A percentile compares a stretch with the other conserved stretches of the same genome.
Evolutionary conservation across 2,113 vertebrate genomes (phyloP).

Genomic region (Todiramphus saurophagus): DNA sequence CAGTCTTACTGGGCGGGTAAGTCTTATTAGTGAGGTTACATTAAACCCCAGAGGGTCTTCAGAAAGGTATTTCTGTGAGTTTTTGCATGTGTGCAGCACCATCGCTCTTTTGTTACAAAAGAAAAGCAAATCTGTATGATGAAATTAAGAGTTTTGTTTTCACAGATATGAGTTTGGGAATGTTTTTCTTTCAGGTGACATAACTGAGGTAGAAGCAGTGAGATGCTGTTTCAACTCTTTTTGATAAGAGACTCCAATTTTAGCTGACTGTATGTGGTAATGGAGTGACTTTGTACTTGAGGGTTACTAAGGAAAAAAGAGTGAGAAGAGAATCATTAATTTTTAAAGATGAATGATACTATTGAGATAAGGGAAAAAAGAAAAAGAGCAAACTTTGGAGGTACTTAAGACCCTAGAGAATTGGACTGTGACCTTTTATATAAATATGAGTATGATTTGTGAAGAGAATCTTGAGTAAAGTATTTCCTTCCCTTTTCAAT

Average conservation of each 20-base stretch:
- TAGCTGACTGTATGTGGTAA: neutral
- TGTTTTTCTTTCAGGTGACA: neutral
- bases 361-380: neutral
- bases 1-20: neutral
- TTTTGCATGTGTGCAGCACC: neutral
- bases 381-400: neutral
- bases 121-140: neutral
- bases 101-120: neutral
- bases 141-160: neutral
- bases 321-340: neutral
- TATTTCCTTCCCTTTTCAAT: slow-evolving; percentile 23
- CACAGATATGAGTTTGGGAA: neutral
- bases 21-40: fast-evolving
- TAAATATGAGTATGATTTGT: neutral
- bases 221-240: neutral
- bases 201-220: neutral
- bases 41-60: neutral
- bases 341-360: neutral
- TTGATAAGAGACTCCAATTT: neutral
- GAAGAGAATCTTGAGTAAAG: slow-evolving; percentile 16
- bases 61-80: neutral
- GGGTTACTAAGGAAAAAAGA: neutral
- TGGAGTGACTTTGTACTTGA: neutral
- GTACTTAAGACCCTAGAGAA: neutral
- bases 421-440: neutral